Evolutionary conservation across 2,888 invertebrate genomes (phyloP).

Genomic region (Gymnosoma rotundatum): DNA sequence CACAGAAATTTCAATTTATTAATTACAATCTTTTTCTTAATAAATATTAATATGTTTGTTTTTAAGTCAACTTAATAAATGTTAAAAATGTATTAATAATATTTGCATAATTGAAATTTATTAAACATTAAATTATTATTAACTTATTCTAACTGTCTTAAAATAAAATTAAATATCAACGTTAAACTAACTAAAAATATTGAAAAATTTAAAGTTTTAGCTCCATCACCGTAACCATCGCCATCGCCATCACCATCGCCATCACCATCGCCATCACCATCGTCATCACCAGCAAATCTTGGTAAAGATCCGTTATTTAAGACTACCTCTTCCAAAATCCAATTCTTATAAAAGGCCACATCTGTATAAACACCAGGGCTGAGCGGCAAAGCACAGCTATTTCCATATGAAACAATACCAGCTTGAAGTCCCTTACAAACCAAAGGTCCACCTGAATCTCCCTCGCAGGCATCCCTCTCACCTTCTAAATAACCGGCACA

Average conservation of each 20-base stretch:
- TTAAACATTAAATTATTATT: too few relatives aligned
- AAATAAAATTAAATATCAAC: conserved; percentile 5
- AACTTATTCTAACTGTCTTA: too few relatives aligned
- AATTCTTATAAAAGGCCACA: conserved; percentile 80
- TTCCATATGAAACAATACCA: conserved; percentile 94
- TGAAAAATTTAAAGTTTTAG: conserved; percentile 1
- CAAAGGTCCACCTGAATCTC: conserved; percentile 93
- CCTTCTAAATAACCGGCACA: conserved; percentile 90
- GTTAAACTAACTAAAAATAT: conserved; percentile 30
- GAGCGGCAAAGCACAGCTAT: conserved; percentile 87
- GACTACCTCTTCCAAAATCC: conserved; percentile 40
- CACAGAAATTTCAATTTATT: too few relatives aligned
- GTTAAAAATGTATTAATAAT: too few relatives aligned
- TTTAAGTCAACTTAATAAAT: too few relatives aligned
- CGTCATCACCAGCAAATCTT: neutral
- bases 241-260: neutral
- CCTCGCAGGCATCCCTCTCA: conserved; percentile 90
- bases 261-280: too few relatives aligned
- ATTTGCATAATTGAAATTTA: too few relatives aligned
- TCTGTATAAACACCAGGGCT: conserved; percentile 91
- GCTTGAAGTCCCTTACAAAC: conserved; percentile 85
- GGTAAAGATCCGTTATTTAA: conserved; percentile 46
- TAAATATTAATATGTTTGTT: too few relatives aligned
- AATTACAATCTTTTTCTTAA: too few relatives aligned
- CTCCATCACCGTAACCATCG: conserved; percentile 14